Conservation (phyloP, 2,797 vertebrate species). For the Capromys pilorides region DNA sequence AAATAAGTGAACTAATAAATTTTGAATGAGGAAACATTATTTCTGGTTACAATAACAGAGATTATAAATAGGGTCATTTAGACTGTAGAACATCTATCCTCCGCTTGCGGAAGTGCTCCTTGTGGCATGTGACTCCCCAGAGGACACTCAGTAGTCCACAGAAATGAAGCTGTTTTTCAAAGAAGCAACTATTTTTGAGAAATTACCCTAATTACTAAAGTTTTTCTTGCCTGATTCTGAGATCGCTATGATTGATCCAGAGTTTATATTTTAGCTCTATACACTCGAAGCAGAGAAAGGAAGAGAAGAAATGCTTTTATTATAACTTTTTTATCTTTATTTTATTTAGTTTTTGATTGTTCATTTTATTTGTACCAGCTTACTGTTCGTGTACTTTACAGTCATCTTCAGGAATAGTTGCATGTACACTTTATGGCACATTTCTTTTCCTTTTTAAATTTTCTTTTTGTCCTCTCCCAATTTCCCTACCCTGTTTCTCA, state of each 20-base stretch:
- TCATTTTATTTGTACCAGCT: not conserved
- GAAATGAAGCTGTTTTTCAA: not conserved
- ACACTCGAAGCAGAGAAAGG: not conserved
- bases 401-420: not conserved
- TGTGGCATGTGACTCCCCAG: not conserved
- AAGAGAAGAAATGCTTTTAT: not conserved
- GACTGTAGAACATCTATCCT: not conserved
- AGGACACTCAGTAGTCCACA: not conserved
- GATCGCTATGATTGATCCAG: not conserved
- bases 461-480: not conserved
- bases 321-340: not conserved
- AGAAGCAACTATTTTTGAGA: not conserved
- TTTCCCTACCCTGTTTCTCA: not conserved
- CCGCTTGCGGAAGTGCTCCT: not conserved
- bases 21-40: not conserved
- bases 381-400: not conserved
- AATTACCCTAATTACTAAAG: not conserved
- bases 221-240: not conserved
- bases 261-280: not conserved
- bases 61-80: not conserved
- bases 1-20: slow-evolving; percentile 6
- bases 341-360: not conserved
- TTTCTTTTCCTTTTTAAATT: not conserved
- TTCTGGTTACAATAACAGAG: not conserved
- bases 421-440: not conserved